Base-by-base conservation (phyloP, 1,140 invertebrate species). In the Watersipora subatra region DNA sequence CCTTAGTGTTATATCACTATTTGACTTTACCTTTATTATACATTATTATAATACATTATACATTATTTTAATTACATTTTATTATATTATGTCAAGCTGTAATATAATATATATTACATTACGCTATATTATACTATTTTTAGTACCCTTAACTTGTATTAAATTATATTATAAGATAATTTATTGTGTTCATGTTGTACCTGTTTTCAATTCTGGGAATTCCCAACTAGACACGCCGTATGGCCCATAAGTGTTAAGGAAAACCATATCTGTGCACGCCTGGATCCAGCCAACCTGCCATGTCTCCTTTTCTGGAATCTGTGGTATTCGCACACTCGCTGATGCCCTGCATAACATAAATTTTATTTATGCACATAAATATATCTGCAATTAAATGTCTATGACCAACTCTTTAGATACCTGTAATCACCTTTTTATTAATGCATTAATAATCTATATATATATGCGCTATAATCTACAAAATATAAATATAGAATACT, bases 211-310 rank as follows among this genome's bases (percentile, higher is more conserved):
- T 66, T 80, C 77, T 26, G 78, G 79, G 69, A 80, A 80, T 69
- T 79, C 78, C 79, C 79, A 80, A 65, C 77, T 78, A 34, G 79
- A 80, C 77, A 72, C 72, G 74, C 78, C 78, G 28, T 78, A 73
- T 26, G 73, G 70, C 7, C 74, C 72, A 65, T 80, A 80, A 3
- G 73, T 73, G 61, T 80, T 80, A 61, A 76, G 73, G 68, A 78
- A 80, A 56, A 71, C 73, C 78, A 80, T 80, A 58, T 75, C 71
- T 17, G 73, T 76, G 63, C 77, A 78, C 1, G 76, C 77, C 63
- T 80, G 78, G 56, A 80, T 78, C 77, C 77, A 80, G 7, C 78
- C 78, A 34, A 80, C 69, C 63, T 78, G 73, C 72, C 77, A 75
- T 20, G 68, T 71, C 62, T 76, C 71, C 22, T 69, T 63, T 19